Conservation (phyloP, 2,888 invertebrate genomes). For the Limnephilus marmoratus region DNA sequence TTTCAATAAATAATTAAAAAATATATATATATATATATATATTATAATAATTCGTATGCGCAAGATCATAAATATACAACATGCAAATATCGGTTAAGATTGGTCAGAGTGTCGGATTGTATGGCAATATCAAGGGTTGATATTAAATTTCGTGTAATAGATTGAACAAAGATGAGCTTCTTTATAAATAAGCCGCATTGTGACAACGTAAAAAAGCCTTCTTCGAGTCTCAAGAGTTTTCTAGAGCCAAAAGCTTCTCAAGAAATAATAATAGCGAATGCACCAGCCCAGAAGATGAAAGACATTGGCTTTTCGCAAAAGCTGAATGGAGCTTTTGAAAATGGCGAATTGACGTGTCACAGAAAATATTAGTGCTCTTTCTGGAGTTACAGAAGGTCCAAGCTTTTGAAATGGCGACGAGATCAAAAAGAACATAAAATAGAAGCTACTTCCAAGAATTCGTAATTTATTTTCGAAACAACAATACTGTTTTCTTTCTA, state of each 20-base stretch:
- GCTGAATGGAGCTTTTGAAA: conserved; percentile 24
- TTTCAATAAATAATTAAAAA: no score
- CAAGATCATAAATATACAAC: no score
- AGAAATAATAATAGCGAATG: conserved; percentile 15
- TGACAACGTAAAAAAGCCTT: background rate
- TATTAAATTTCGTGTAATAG: background rate
- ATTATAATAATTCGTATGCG: no score
- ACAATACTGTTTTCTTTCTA: background rate
- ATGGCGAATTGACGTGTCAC: conserved; percentile 9
- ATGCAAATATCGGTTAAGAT: background rate
- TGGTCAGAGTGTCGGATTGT: background rate
- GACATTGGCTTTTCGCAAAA: conserved; percentile 15
- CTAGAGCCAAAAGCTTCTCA: background rate
- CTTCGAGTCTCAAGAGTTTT: background rate
- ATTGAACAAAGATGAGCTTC: background rate
- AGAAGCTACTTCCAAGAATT: background rate
- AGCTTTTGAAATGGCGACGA: background rate
- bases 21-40: no score
- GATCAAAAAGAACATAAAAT: background rate
- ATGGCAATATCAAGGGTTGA: background rate
- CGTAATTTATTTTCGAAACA: background rate
- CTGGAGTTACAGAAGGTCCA: background rate
- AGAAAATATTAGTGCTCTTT: background rate
- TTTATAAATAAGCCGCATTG: background rate
- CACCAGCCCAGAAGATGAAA: conserved; percentile 28